phyloP scores from a whole-genome alignment of 2,113 vertebrate species.

The Falcunculus frontatus region DNA sequence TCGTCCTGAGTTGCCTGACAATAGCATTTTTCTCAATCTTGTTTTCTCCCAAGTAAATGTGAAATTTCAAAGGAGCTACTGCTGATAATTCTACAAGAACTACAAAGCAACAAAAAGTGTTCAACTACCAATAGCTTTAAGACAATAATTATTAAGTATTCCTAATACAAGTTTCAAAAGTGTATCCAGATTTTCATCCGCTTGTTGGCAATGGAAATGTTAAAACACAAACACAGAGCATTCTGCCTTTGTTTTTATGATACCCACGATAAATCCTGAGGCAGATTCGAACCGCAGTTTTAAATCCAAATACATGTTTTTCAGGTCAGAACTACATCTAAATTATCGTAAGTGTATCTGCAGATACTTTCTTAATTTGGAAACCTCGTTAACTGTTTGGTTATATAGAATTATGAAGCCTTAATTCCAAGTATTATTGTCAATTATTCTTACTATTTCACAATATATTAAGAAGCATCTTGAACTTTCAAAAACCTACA shows the following conservation, averaged over 20 bases:
- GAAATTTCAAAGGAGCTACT: background rate
- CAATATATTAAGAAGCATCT: background rate
- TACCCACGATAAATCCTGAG: background rate
- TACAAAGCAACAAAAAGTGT: background rate
- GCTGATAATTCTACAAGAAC: background rate
- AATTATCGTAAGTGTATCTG: background rate
- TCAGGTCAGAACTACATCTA: background rate
- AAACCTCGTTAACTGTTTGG: background rate
- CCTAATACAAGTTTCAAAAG: background rate
- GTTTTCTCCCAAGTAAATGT: constrained; percentile 6
- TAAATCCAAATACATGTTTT: background rate
- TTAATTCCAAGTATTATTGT: background rate
- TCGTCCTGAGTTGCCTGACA: constrained; percentile 28
- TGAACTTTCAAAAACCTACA: background rate
- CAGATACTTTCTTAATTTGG: background rate
- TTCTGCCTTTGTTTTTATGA: background rate
- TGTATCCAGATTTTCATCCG: background rate
- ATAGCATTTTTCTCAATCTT: background rate
- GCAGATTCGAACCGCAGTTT: background rate
- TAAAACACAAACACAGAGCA: background rate
- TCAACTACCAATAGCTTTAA: background rate
- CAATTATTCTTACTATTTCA: background rate
- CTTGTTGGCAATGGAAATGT: background rate
- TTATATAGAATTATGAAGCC: background rate
- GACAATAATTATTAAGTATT: background rate